Base-by-base conservation (phyloP, 2,888 invertebrate genomes). In the Zootermopsis nevadensis region DNA sequence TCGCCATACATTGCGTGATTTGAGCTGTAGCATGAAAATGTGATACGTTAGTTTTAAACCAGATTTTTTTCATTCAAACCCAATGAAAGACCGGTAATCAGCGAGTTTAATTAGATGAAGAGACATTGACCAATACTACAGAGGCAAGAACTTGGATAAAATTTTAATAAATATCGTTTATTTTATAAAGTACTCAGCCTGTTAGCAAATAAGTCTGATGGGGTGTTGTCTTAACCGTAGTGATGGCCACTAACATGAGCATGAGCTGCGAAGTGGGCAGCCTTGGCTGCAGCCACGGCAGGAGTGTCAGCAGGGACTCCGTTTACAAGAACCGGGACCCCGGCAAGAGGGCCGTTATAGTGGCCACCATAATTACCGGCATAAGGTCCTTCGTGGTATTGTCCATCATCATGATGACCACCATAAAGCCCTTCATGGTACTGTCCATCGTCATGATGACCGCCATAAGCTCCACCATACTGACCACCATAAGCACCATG, bases 341-440 rank as follows among this genome's bases (percentile, higher is more conserved):
- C 30, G 30, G 77, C 22, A 90, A 77, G 31, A 27, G 77, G 77
- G 27, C 77, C 77, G 12, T 15, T 30, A 33, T 72, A 35, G 4
- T 33, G 72, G 24, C n/a, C 60, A 55, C 60, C 79, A 24, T 72
- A 35, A 33, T 19, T 22, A 24, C 24, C 35, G 33, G 55, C 30
- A n/a, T 72, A 35, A 2, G 30, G 24, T 22, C 31, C 72, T 15
- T 22, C 19, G 19, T 33, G 72, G 24, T 30, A 30, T 22, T 30
- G 31, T 33, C 35, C 31, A 35, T 30, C 72, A 31, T 31, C 33
- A 69, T 31, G 24, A 31, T 27, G 31, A 69, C 69, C 31, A 12
- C 72, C 24, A 35, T 30, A 35, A 31, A 31, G 31, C 35, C 72
- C 24, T 19, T 22, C 31, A 22, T 8, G 24, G 24, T 33, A 24